Evolutionary conservation across 2,797 vertebrate genomes (phyloP).

Genomic region (Oryzias sinensis): DNA sequence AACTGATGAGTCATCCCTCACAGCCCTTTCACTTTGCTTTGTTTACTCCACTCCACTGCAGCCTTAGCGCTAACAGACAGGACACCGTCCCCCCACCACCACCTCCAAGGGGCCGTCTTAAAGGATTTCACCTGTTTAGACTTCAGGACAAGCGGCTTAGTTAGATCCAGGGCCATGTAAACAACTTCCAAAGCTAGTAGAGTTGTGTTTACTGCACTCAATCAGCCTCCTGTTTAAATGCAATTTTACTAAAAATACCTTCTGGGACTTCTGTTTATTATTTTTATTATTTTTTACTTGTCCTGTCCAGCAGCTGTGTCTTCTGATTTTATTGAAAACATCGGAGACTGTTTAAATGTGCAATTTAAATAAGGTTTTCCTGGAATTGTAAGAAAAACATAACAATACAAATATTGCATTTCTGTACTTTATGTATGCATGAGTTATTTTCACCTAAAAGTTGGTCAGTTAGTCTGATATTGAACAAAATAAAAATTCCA

Average conservation of each 20-base stretch:
- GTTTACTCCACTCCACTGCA: conserved; percentile 52
- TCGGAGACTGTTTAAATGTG: too few species aligned
- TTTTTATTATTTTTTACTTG: too few species aligned
- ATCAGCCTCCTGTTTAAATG: conserved; percentile 18
- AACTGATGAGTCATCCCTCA: conserved; percentile 76
- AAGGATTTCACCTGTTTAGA: conserved; percentile 67
- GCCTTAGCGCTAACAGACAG: conserved; percentile 46
- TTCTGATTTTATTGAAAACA: background rate
- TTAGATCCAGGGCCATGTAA: conserved; percentile 52
- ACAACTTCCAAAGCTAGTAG: conserved; percentile 45
- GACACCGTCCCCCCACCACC: conserved; percentile 39
- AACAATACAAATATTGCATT: too few species aligned
- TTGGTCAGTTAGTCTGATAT: too few species aligned
- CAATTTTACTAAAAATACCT: conserved; percentile 6
- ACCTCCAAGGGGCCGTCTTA: conserved; percentile 35
- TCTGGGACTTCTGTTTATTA: background rate
- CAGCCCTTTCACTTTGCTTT: conserved; percentile 63
- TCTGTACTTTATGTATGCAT: too few species aligned
- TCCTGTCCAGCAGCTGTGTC: background rate
- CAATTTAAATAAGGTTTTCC: too few species aligned
- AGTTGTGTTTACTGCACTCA: conserved; percentile 32
- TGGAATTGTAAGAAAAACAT: too few species aligned
- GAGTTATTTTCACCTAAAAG: too few species aligned
- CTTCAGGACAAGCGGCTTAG: conserved; percentile 60
- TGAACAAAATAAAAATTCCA: too few species aligned